phyloP scores from a whole-genome alignment of 2,113 vertebrate genomes.

The Danio rerio region DNA sequence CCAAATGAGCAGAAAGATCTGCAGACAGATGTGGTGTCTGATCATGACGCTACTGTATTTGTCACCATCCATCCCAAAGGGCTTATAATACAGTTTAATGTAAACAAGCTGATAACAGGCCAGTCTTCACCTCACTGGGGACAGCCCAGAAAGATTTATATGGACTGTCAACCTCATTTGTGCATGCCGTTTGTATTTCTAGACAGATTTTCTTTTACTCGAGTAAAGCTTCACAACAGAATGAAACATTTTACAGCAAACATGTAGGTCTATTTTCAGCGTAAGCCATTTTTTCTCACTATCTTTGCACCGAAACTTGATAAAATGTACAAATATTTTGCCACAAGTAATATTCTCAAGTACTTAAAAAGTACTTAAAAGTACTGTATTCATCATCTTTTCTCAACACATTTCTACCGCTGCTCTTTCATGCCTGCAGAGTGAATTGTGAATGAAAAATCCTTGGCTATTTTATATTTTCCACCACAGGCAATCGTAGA shows the following conservation, averaged over 20 bases:
- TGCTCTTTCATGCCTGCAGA: not conserved
- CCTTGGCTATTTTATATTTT: not conserved
- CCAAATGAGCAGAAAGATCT: constrained; percentile 18
- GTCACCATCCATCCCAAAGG: constrained; percentile 22
- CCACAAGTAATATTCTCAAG: not conserved
- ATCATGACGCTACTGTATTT: constrained; percentile 41
- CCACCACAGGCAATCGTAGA: not conserved
- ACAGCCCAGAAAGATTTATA: constrained; percentile 59
- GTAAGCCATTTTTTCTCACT: not conserved
- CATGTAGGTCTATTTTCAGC: not conserved
- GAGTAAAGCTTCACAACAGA: not conserved
- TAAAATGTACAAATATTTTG: not conserved
- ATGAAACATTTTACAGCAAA: not conserved
- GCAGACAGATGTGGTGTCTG: constrained; percentile 55
- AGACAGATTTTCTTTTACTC: not conserved
- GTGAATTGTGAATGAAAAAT: not conserved
- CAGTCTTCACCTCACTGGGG: constrained; percentile 57
- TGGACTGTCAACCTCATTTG: constrained; percentile 67
- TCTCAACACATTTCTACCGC: not conserved
- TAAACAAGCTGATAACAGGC: constrained; percentile 54
- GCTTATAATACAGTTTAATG: constrained; percentile 56
- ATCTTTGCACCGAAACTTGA: not conserved
- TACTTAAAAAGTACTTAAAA: not conserved
- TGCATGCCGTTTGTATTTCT: constrained; percentile 65
- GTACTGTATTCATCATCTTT: not conserved